Evolutionary conservation across 2,113 vertebrate species (phyloP).

Genomic region (Myxocyprinus asiaticus): DNA sequence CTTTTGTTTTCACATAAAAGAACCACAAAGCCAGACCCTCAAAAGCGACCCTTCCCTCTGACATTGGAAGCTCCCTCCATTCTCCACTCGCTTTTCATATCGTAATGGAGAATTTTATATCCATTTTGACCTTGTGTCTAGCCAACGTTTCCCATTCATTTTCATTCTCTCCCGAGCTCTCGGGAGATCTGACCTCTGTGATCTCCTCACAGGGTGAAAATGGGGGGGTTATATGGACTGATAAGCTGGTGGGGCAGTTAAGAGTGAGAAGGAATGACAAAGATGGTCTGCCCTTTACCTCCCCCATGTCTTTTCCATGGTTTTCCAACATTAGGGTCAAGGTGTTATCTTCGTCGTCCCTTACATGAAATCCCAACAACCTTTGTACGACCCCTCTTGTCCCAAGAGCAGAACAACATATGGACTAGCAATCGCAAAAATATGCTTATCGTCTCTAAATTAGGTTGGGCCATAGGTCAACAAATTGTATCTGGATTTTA

Average conservation of each 20-base stretch:
- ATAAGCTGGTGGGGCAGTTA: slow-evolving; percentile 43
- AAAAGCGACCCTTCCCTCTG: slow-evolving; percentile 18
- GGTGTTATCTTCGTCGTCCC: slow-evolving; percentile 19
- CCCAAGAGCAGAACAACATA: not conserved
- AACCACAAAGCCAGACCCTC: slow-evolving; percentile 19
- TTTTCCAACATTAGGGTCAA: slow-evolving; percentile 45
- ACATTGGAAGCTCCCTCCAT: slow-evolving; percentile 15
- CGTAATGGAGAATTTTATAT: slow-evolving; percentile 49
- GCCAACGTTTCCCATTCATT: slow-evolving; percentile 37
- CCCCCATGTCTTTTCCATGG: slow-evolving; percentile 13
- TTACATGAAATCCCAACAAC: slow-evolving; percentile 11
- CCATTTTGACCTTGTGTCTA: slow-evolving; percentile 48
- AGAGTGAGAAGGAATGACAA: slow-evolving; percentile 21
- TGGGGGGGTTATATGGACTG: slow-evolving; percentile 13
- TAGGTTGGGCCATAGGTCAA: too few relatives aligned
- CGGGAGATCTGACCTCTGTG: slow-evolving; percentile 37
- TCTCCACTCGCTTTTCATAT: slow-evolving; percentile 50
- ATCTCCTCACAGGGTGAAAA: slow-evolving; percentile 27
- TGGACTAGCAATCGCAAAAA: slow-evolving; percentile 26
- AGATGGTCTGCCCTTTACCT: slow-evolving; percentile 38
- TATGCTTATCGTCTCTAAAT: not conserved
- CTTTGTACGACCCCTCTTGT: not conserved
- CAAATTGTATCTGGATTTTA: too few relatives aligned
- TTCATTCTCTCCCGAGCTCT: slow-evolving; percentile 42
- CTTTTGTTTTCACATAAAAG: slow-evolving; percentile 36